Conservation (phyloP, 1,140 invertebrate genomes). For the Pogonomyrmex barbatus region DNA sequence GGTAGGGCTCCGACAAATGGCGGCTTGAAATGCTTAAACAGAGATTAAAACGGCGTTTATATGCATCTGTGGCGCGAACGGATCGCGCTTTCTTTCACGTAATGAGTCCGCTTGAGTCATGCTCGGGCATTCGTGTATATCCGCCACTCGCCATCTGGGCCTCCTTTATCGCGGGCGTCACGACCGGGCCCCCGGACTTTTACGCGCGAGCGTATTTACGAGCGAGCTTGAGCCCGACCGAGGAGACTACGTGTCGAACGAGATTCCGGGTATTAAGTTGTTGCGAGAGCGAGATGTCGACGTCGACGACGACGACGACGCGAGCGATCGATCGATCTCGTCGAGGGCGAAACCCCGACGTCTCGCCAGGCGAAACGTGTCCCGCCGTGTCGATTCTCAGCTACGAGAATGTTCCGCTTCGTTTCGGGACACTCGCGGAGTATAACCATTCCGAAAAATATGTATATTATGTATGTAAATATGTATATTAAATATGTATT, state of each 20-base stretch:
- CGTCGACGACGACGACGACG: slow-evolving; percentile 41
- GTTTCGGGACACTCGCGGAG: neutral
- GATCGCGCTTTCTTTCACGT: slow-evolving; percentile 59
- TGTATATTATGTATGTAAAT: neutral
- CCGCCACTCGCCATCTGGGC: slow-evolving; percentile 57
- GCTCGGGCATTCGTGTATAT: slow-evolving; percentile 29
- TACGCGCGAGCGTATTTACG: slow-evolving; percentile 55
- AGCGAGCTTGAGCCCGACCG: slow-evolving; percentile 16
- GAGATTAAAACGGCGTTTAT: neutral
- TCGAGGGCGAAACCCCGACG: slow-evolving; percentile 31
- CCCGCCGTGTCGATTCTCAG: slow-evolving; percentile 15
- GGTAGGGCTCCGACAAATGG: neutral
- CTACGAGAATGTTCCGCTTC: neutral
- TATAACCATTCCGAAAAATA: neutral
- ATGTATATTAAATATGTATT: neutral
- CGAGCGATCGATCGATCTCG: slow-evolving; percentile 46
- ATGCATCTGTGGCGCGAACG: neutral
- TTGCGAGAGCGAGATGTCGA: slow-evolving; percentile 40
- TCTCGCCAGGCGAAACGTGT: slow-evolving; percentile 29
- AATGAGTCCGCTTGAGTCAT: slow-evolving; percentile 61
- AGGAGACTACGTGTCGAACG: slow-evolving; percentile 15
- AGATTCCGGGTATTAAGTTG: slow-evolving; percentile 62
- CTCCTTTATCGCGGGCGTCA: slow-evolving; percentile 41
- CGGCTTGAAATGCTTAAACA: neutral
- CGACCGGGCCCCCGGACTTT: slow-evolving; percentile 20